These are phyloP conservation scores for Panulirus ornatus DNA, from an alignment of 1,140 invertebrate species.

Conservation along the genomic window DNA sequence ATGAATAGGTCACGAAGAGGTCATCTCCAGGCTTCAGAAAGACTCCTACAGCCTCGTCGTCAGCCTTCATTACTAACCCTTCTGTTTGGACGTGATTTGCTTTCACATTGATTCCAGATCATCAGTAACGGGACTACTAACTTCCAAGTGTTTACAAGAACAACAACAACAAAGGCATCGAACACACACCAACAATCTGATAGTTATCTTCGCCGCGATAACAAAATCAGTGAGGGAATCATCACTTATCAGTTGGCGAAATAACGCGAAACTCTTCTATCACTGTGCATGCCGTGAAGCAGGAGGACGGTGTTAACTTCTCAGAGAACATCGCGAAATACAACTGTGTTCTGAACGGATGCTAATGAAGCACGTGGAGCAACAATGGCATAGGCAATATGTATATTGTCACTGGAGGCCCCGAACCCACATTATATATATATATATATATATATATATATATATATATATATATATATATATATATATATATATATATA, in stretches of 20 bases:
- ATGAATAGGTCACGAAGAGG: too few relatives aligned
- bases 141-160: too few relatives aligned
- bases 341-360: neutral
- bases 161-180: too few relatives aligned
- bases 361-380: neutral
- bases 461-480: slow-evolving; percentile 30
- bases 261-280: neutral
- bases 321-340: neutral
- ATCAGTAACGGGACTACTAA: too few relatives aligned
- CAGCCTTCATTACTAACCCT: too few relatives aligned
- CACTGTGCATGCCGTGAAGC: neutral
- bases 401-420: neutral
- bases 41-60: too few relatives aligned
- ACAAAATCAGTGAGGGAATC: neutral
- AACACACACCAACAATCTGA: too few relatives aligned
- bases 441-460: slow-evolving; percentile 38
- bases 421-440: neutral
- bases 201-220: too few relatives aligned
- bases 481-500: slow-evolving; percentile 30
- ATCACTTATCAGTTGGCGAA: neutral
- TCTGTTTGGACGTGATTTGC: too few relatives aligned
- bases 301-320: neutral
- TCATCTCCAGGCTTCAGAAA: too few relatives aligned
- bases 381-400: neutral
- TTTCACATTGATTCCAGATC: too few relatives aligned